Evolutionary conservation across 30 jellyfish, hydroid and myxozoan genomes (phyloP).

Genomic region (Clytia hemisphaerica): DNA sequence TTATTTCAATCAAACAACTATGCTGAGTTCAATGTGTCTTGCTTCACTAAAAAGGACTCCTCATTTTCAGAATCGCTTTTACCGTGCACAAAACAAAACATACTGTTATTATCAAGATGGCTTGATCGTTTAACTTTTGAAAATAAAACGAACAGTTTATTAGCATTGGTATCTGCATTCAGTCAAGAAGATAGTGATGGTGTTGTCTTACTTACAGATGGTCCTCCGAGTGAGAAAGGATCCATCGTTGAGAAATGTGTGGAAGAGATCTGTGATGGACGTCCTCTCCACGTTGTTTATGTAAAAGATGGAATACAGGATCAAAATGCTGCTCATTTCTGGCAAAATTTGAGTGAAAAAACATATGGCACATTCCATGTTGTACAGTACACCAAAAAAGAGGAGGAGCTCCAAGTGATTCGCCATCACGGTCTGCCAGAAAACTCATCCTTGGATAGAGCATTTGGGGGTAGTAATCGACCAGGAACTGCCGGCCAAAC

Average conservation of each 20-base stretch:
- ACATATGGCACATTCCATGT: constrained; percentile 52
- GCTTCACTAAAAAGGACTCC: constrained; percentile 37
- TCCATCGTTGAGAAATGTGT: constrained; percentile 39
- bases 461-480: no score
- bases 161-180: constrained; percentile 49
- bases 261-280: constrained; percentile 13
- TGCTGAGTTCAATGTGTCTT: constrained; percentile 44
- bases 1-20: constrained; percentile 15
- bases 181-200: constrained; percentile 44
- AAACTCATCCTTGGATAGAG: no score
- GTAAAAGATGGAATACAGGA: constrained; percentile 31
- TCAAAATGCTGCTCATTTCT: constrained; percentile 36
- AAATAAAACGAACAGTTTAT: constrained; percentile 43
- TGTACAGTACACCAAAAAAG: constrained; percentile 1
- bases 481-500: no score
- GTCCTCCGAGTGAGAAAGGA: constrained; percentile 52
- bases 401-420: no score
- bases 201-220: constrained; percentile 50
- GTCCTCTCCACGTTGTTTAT: constrained; percentile 52
- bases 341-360: constrained; percentile 18
- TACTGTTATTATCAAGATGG: constrained; percentile 47
- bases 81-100: constrained; percentile 46
- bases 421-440: no score
- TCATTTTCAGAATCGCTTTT: constrained; percentile 47
- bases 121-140: constrained; percentile 42